Conservation (phyloP, 2,113 vertebrate genomes). For the Calidris pugnax region DNA sequence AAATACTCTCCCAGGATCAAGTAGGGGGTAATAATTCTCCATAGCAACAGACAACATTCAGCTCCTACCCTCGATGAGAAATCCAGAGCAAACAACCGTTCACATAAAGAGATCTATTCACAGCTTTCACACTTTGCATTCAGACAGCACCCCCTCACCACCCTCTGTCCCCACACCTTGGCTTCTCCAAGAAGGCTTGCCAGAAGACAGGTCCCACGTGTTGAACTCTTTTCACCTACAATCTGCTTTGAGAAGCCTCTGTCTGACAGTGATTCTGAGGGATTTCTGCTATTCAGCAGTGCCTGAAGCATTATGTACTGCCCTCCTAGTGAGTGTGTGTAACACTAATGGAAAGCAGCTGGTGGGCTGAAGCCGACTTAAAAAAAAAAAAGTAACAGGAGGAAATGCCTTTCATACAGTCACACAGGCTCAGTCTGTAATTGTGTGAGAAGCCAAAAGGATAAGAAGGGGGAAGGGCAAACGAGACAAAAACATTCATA, state of each 20-base stretch:
- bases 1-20: background rate
- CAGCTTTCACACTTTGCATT: background rate
- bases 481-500: background rate
- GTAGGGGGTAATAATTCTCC: background rate
- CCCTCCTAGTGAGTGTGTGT: conserved; percentile 28
- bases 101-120: background rate
- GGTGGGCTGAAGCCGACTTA: conserved; percentile 36
- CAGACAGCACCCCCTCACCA: background rate
- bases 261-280: background rate
- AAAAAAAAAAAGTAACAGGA: conserved; percentile 34
- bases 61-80: background rate
- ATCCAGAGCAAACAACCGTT: background rate
- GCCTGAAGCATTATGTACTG: conserved; percentile 21
- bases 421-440: conserved; percentile 63
- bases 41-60: background rate
- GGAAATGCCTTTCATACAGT: conserved; percentile 76
- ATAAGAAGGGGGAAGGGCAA: conserved; percentile 64
- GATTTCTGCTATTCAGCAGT: conserved; percentile 13
- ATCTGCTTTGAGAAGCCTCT: background rate
- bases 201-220: background rate
- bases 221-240: background rate
- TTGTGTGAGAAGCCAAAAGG: conserved; percentile 60
- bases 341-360: conserved; percentile 72
- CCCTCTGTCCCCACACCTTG: background rate
- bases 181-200: background rate